Percentiles rank a stretch among this genome's conserved stretches.
phyloP scores from a whole-genome alignment of 2,888 invertebrate genomes.

The Ormyrus nitidulus region DNA sequence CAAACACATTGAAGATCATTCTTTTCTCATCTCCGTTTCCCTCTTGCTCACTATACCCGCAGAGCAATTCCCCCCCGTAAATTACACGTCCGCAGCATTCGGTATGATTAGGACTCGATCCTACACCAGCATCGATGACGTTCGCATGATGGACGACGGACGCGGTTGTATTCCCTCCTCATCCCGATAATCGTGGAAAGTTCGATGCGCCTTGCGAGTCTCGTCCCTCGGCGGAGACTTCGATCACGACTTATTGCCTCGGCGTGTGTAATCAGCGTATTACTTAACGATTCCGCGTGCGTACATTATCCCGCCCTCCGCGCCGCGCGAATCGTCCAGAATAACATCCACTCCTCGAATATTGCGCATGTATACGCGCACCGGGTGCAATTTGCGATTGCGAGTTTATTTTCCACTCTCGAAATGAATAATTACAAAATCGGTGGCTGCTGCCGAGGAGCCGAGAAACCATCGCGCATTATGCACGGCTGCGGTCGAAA shows the following conservation, averaged over 20 bases:
- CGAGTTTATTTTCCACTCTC: conserved; percentile 46
- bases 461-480: conserved; percentile 27
- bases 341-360: conserved; percentile 8
- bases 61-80: conserved; percentile 26
- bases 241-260: conserved; percentile 13
- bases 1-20: conserved; percentile 1
- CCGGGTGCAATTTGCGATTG: conserved; percentile 45
- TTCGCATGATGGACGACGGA: conserved; percentile 12
- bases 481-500: conserved; percentile 36
- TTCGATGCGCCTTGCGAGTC: neutral
- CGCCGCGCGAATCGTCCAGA: conserved; percentile 1
- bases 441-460: conserved; percentile 4
- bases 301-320: conserved; percentile 31
- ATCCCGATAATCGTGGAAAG: conserved; percentile 26
- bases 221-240: neutral
- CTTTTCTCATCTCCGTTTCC: neutral
- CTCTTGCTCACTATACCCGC: neutral
- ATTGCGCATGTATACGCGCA: conserved; percentile 5
- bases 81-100: conserved; percentile 14
- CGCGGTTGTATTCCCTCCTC: neutral
- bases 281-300: conserved; percentile 48
- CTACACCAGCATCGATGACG: neutral
- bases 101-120: neutral
- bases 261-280: conserved; percentile 29
- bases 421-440: conserved; percentile 53